Evolutionary conservation across 1,140 invertebrate genomes (phyloP).

Genomic region (Aphis craccivora): DNA sequence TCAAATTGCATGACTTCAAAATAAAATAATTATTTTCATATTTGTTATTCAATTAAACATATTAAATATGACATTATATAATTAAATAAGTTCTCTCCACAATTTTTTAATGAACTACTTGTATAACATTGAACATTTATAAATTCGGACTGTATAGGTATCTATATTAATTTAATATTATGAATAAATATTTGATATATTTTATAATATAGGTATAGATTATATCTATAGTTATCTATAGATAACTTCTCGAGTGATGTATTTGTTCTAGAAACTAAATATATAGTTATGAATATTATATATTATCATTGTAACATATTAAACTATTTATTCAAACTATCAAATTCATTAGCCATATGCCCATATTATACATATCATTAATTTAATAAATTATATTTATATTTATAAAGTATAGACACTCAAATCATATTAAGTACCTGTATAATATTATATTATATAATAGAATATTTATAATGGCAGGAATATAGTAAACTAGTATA

Average conservation of each 20-base stretch:
- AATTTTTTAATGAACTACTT: not conserved
- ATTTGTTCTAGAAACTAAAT: not conserved
- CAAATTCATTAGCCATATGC: too few relatives aligned
- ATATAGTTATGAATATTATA: not conserved
- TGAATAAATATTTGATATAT: not conserved
- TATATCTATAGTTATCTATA: not conserved
- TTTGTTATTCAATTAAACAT: slow-evolving; percentile 37
- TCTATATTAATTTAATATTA: not conserved
- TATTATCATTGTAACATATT: too few relatives aligned
- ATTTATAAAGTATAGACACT: too few relatives aligned
- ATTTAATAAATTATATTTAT: too few relatives aligned
- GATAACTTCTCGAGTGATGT: not conserved
- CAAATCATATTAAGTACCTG: too few relatives aligned
- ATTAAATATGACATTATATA: slow-evolving; percentile 12
- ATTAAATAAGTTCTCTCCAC: not conserved
- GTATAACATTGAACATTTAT: not conserved
- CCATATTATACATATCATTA: too few relatives aligned
- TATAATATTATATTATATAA: too few relatives aligned
- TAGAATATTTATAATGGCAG: too few relatives aligned
- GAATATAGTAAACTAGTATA: too few relatives aligned
- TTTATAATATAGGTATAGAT: too few relatives aligned
- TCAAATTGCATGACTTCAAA: slow-evolving; percentile 40
- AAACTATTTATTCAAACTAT: too few relatives aligned
- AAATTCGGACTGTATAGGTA: not conserved
- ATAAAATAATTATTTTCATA: slow-evolving; percentile 51